Evolutionary conservation across 2,113 vertebrate species (phyloP).

Genomic region (Raja brachyura): DNA sequence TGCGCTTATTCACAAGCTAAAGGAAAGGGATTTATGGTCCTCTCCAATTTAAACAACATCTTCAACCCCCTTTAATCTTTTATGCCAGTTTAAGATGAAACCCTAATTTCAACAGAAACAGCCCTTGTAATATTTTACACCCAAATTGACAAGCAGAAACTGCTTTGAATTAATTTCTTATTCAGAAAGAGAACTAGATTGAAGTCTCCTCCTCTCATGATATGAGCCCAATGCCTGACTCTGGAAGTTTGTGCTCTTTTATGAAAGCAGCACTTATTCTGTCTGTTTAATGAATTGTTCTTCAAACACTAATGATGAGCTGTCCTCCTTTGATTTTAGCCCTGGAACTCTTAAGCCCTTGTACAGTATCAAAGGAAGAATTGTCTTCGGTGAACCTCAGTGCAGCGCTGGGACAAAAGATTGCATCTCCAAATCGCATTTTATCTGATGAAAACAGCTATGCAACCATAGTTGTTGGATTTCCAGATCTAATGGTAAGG

Average conservation of each 20-base stretch:
- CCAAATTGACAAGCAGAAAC: neutral
- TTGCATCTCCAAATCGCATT: slow-evolving; percentile 84
- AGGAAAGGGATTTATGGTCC: neutral
- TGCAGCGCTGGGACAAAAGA: slow-evolving; percentile 80
- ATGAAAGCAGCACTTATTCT: neutral
- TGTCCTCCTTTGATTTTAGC: slow-evolving; percentile 50
- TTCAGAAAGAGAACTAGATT: no score
- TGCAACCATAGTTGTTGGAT: slow-evolving; percentile 75
- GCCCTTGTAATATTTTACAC: neutral
- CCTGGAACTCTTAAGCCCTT: slow-evolving; percentile 54
- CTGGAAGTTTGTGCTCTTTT: neutral
- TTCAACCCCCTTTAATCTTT: neutral
- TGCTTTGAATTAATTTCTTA: neutral
- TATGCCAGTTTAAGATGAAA: neutral
- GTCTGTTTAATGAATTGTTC: neutral
- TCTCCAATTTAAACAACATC: neutral
- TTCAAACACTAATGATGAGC: neutral
- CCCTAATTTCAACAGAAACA: neutral
- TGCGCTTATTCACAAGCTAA: neutral
- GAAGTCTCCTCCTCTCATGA: neutral
- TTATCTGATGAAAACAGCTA: slow-evolving; percentile 69
- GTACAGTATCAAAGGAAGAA: slow-evolving; percentile 75
- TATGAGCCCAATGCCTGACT: no score
- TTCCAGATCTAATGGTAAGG: slow-evolving; percentile 90
- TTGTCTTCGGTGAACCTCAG: slow-evolving; percentile 85